Percentiles rank a stretch among this genome's conserved stretches.
Evolutionary conservation across 1,140 invertebrate species (phyloP).

Genomic region (Papilio dardanus): DNA sequence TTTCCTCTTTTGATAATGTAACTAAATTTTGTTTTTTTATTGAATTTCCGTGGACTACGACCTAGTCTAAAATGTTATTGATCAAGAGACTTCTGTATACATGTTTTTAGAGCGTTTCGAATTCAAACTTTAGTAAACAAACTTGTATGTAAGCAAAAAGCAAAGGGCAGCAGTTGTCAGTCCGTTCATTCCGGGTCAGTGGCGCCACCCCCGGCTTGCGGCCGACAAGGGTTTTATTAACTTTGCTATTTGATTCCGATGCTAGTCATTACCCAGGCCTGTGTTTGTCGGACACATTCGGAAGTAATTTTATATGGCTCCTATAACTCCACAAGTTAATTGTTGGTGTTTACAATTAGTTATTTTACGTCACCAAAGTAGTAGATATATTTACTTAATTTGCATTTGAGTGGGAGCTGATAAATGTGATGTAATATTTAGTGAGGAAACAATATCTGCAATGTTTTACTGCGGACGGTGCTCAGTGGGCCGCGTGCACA

Average conservation of each 20-base stretch:
- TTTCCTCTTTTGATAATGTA: too few relatives aligned
- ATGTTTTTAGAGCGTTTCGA: not conserved
- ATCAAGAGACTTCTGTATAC: not conserved
- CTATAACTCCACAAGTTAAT: not conserved
- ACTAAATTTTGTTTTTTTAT: too few relatives aligned
- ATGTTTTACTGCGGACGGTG: constrained; percentile 16
- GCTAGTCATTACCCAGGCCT: not conserved
- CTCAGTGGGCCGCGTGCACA: constrained; percentile 40
- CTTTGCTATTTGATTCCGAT: constrained; percentile 15
- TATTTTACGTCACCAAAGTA: too few relatives aligned
- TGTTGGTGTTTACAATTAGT: too few relatives aligned
- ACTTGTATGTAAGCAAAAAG: not conserved
- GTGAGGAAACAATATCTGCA: constrained; percentile 6
- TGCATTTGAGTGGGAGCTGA: not conserved
- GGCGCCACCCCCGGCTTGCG: not conserved
- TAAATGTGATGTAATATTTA: constrained; percentile 13
- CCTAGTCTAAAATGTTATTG: not conserved
- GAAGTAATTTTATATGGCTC: not conserved
- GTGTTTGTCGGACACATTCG: not conserved
- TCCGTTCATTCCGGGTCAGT: not conserved
- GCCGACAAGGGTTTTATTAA: constrained; percentile 12
- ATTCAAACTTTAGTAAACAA: not conserved
- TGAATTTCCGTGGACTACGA: not conserved
- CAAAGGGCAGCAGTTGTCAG: not conserved
- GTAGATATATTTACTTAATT: too few relatives aligned